Base-by-base conservation (phyloP, 2,888 invertebrate species). In the Lochmaea crataegi region DNA sequence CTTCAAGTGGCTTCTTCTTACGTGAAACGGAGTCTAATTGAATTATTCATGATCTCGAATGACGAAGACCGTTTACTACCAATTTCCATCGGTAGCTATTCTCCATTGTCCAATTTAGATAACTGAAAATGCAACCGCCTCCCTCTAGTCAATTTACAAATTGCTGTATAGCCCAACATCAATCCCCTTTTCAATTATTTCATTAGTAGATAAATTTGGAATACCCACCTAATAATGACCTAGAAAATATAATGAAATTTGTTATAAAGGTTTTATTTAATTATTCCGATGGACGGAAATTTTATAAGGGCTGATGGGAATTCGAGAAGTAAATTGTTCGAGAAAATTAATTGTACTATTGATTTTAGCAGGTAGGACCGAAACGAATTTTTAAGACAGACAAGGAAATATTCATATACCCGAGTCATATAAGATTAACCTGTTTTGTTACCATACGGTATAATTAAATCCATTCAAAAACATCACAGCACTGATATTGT, bases 91-190 rank as follows among this genome's bases (percentile, higher is more conserved):
- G 12, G 4, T 45, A 45, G 45, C 45, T 10, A 26, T 58, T 11
- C 12, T 18, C 56, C 0, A 9, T 56, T 56, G 22, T 56, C 16
- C 5, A 22, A 26, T 57, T 57, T 57, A 22, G 26, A 57, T 57
- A 57, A 12, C 14, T 57, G 57, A 18, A 57, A 57, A 26, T 26
- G 9, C 57, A 18, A 26, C 57, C 7, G 12, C 22, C 1, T 22
- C 3, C 9, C 14, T 57, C 18, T 56, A 56, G 57, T 57, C 57
- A 32, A 58, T 58, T 58, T 58, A 32, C 58, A 58, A 58, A 58
- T 58, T 58, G 58, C 58, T 58, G 7, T 51, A 26, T 22, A 26
- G 22, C 22, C 26, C 22, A 18, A 56, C 11, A 22, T 22, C 10
- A 10, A 56, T 56, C 11, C 56, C 56, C 58, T 32, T 32, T 32